These are phyloP conservation scores for Lepidotrigona ventralis DNA, from an alignment of 1,140 invertebrate species.

Conservation along the genomic window DNA sequence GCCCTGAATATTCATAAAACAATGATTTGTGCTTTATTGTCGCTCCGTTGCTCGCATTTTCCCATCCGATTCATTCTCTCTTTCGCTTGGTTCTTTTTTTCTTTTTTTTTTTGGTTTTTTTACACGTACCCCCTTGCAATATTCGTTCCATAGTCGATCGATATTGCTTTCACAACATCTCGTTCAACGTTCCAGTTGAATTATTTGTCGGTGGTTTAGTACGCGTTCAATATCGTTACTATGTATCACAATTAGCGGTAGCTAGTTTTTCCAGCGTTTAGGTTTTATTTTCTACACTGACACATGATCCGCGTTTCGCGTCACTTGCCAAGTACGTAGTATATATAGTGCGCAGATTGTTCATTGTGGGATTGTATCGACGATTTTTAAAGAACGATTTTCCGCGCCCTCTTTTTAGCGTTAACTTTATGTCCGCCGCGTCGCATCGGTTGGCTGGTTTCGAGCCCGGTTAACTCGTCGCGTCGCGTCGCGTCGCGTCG, in stretches of 20 bases:
- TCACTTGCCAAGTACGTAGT: background rate
- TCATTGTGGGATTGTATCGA: background rate
- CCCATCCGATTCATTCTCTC: constrained; percentile 59
- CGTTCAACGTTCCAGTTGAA: background rate
- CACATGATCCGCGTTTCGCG: background rate
- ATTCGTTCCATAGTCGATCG: constrained; percentile 51
- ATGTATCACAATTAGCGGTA: constrained; percentile 9
- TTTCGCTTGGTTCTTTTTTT: constrained; percentile 36
- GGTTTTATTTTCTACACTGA: background rate
- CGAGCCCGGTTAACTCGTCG: background rate
- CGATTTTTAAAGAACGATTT: background rate
- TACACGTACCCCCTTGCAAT: constrained; percentile 17
- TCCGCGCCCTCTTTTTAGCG: background rate
- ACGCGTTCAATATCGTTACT: background rate
- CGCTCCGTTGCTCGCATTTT: constrained; percentile 52
- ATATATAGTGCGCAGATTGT: no score
- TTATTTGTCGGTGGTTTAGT: constrained; percentile 31
- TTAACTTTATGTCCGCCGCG: background rate
- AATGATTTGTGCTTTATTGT: constrained; percentile 70
- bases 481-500: background rate
- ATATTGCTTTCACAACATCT: background rate
- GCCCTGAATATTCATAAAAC: constrained; percentile 70
- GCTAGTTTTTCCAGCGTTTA: background rate
- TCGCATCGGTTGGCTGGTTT: background rate
- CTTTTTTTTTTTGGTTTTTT: constrained; percentile 10